These are phyloP conservation scores for Osmerus mordax DNA, from an alignment of 2,113 vertebrate genomes.

Conservation along the genomic window DNA sequence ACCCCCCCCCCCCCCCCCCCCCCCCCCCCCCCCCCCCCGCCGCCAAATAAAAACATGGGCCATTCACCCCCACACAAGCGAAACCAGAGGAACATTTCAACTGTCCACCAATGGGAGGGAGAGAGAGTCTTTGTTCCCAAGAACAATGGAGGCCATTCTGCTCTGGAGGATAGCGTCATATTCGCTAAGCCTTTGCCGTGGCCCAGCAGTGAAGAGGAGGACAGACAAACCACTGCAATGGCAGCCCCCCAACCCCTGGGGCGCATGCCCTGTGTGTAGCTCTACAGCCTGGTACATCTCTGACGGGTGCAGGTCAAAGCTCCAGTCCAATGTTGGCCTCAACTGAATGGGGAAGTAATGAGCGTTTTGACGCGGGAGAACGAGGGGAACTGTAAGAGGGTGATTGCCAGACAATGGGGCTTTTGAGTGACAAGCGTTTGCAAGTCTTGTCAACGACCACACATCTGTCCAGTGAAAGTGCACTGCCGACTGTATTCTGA, in stretches of 20 bases:
- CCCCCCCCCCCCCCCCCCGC: slow-evolving; percentile 28
- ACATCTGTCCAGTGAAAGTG: slow-evolving; percentile 40
- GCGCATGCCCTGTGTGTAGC: slow-evolving; percentile 43
- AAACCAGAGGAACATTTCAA: slow-evolving; percentile 46
- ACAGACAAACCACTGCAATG: slow-evolving; percentile 20
- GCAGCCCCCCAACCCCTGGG: slow-evolving; percentile 24
- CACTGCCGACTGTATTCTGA: no score
- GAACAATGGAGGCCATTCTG: slow-evolving; percentile 74
- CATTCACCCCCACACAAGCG: slow-evolving; percentile 39
- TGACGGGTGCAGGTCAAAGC: slow-evolving; percentile 45
- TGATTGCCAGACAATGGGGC: slow-evolving; percentile 24
- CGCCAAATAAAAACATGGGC: background rate
- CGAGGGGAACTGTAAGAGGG: slow-evolving; percentile 25
- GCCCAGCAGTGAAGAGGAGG: slow-evolving; percentile 46
- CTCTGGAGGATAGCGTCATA: slow-evolving; percentile 61
- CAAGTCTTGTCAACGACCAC: slow-evolving; percentile 33
- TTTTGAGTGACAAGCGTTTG: slow-evolving; percentile 32
- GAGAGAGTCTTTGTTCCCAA: slow-evolving; percentile 62
- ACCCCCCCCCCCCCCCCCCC: slow-evolving; percentile 28
- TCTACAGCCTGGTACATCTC: slow-evolving; percentile 43
- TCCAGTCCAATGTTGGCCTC: slow-evolving; percentile 17
- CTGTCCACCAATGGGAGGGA: slow-evolving; percentile 60
- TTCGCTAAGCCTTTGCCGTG: slow-evolving; percentile 51
- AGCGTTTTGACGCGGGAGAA: slow-evolving; percentile 23
- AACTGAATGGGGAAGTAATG: slow-evolving; percentile 18